Base-by-base conservation (phyloP, 2,888 invertebrate genomes). In the Noctua fimbriata region DNA sequence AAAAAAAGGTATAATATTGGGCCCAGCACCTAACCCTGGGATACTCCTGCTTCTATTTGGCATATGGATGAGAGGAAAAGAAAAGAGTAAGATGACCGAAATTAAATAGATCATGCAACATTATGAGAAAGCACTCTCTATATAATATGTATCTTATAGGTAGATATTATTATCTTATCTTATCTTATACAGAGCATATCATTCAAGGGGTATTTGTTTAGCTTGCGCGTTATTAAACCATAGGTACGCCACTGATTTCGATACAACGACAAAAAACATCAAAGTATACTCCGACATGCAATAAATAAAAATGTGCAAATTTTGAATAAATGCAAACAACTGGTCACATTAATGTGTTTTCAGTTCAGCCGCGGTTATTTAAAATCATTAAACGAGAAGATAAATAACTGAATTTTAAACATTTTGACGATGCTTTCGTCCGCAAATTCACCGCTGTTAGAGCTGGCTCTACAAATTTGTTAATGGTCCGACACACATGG, bases 241-340 rank as follows among this genome's bases (percentile, higher is more conserved):
- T 44, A 76, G 44, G 58, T n/a, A 70, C 77, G 58, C 81, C 83
- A 81, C 65, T 77, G 77, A 83, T 66, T 81, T 81, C 69, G 49
- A 76, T 21, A 58, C 41, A 58, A 81, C n/a, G 55, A 76, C 41
- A 65, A 28, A 44, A 58, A 63, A 69, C 55, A 81, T 24, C 55
- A 76, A 63, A 63, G 36, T 80, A 80, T 60, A 52, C 28, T n/a
- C 52, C 52, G 32, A 44, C 83, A 81, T 83, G 81, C 69, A 81
- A 58, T 66, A 78, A 71, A 72, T 67, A n/a, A 36, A 44, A 58
- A 66, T 65, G 78, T 82, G 78, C 84, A 82, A 71, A 14, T 71
- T 81, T 77, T 44, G 65, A 44, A 10, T 70, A 44, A 58, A 58
- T 83, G 77, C 49, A 75, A 70, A 55, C 76, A 73, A 69, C 65